phyloP scores from a whole-genome alignment of 2,888 invertebrate genomes.

The Netelia fuscicornis region DNA sequence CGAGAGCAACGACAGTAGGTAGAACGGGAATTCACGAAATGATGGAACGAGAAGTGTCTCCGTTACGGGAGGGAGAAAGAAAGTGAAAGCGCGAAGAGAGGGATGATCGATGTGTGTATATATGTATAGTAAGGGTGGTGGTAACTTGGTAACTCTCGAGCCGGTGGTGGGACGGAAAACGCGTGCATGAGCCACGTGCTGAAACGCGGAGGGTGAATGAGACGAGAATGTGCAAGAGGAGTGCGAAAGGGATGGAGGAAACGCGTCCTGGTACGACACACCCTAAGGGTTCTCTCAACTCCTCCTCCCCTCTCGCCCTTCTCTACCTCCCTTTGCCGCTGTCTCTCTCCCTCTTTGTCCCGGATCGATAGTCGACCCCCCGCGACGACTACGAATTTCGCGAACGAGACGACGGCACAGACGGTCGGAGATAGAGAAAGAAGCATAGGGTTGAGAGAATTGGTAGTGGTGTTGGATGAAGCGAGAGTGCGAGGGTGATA shows the following conservation, averaged over 20 bases:
- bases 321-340: slow-evolving; percentile 19
- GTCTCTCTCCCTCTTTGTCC: slow-evolving; percentile 40
- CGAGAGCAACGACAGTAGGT: slow-evolving; percentile 24
- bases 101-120: slow-evolving; percentile 33
- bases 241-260: slow-evolving; percentile 55
- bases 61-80: slow-evolving; percentile 44
- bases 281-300: slow-evolving; percentile 38
- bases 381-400: slow-evolving; percentile 51
- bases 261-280: slow-evolving; percentile 75
- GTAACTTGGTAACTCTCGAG: slow-evolving; percentile 57
- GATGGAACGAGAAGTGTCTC: slow-evolving; percentile 2
- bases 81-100: slow-evolving; percentile 30
- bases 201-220: slow-evolving; percentile 62
- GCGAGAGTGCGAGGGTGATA: slow-evolving; percentile 52
- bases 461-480: slow-evolving; percentile 69
- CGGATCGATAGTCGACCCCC: slow-evolving; percentile 77
- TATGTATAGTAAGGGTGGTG: slow-evolving; percentile 28
- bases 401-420: slow-evolving; percentile 33
- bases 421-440: slow-evolving; percentile 24
- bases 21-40: slow-evolving; percentile 3
- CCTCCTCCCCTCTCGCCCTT: slow-evolving; percentile 62
- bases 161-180: slow-evolving; percentile 46
- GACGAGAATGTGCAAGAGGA: slow-evolving; percentile 42
- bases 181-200: slow-evolving; percentile 77
- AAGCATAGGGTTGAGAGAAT: slow-evolving; percentile 54